phyloP scores from a whole-genome alignment of 2,888 invertebrate genomes.

The Diploptera punctata region DNA sequence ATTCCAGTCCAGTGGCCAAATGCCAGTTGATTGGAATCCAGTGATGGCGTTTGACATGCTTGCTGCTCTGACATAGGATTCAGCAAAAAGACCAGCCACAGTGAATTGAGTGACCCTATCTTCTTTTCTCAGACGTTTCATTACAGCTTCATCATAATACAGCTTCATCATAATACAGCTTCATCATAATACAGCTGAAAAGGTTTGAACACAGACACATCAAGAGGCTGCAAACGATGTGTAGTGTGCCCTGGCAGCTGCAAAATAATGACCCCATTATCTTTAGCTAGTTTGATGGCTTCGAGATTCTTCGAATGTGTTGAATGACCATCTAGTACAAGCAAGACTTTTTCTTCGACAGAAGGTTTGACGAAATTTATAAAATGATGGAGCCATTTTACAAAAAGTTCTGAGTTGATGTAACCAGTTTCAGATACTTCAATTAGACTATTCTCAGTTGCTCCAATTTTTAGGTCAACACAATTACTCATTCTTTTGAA shows the following conservation, averaged over 20 bases:
- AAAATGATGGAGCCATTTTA: conserved; percentile 51
- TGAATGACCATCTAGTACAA: conserved; percentile 48
- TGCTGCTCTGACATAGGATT: conserved; percentile 16
- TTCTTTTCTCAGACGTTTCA: conserved; percentile 6
- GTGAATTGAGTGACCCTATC: not conserved
- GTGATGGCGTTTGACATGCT: not conserved
- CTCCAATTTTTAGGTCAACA: conserved; percentile 41
- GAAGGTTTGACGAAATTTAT: conserved; percentile 48
- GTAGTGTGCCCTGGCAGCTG: conserved; percentile 46
- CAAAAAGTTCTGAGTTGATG: conserved; percentile 53
- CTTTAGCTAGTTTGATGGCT: conserved; percentile 42
- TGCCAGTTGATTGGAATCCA: conserved; percentile 16
- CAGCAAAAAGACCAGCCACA: conserved; percentile 11
- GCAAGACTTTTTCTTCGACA: conserved; percentile 44
- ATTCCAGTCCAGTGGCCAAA: conserved; percentile 1
- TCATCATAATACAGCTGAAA: conserved; percentile 21
- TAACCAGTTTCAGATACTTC: conserved; percentile 44
- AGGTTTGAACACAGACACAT: conserved; percentile 27
- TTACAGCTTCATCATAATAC: conserved; percentile 12
- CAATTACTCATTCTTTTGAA: conserved; percentile 43
- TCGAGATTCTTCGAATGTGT: conserved; percentile 47
- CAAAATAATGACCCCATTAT: conserved; percentile 46
- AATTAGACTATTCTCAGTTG: conserved; percentile 39
- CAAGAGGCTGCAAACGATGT: conserved; percentile 46
- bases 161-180: conserved; percentile 12